Base-by-base conservation (phyloP, 53 echinoderm and acorn worm species). In the Temnopleurus reevesii region DNA sequence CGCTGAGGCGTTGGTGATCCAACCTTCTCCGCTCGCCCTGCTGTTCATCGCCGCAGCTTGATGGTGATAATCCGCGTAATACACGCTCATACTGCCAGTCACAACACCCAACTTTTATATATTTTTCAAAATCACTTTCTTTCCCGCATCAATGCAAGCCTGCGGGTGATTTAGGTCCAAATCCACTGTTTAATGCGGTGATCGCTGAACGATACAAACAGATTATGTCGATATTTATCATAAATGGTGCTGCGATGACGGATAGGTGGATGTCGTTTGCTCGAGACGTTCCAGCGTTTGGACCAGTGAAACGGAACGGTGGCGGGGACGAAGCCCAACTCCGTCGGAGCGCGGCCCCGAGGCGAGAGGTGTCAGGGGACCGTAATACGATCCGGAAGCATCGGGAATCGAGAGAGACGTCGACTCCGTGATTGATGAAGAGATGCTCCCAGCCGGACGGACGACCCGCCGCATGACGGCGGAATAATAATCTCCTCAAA, bases 11-110 rank as follows among this genome's bases (percentile, higher is more conserved):
- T 59, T 86, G 88, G 88, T 53, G 13, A 87, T 65, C 88, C 88
- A 87, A 49, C 88, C 36, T n/a, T 87, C 88, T 65, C 88, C 71
- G 65, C 49, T 51, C 51, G 88, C 88, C 35, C 88, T 46, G 8
- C 65, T 53, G 71, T 71, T 87, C 88, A 87, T 53, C 65, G 51
- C 88, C 2, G 85, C 27, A 26, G 59, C 59, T 8, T 83, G 83
- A 9, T 77, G 79, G 86, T 86, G 86, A 24, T 66, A 87, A 27
- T 87, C 88, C 88, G 88, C 88, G 88, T 87, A 87, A 66, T 87
- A 87, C 47, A 87, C 88, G 30, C 88, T 87, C 88, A 87, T 87
- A 25, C 29, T 85, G 55, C 8, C 12, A 41, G 79, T 30, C 7
- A 18, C 46, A 28, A 7, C 18, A 26, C 53, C 31, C 83, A n/a